Base-by-base conservation (phyloP, 2,888 invertebrate species). In the Hydrotaea diabolus region DNA sequence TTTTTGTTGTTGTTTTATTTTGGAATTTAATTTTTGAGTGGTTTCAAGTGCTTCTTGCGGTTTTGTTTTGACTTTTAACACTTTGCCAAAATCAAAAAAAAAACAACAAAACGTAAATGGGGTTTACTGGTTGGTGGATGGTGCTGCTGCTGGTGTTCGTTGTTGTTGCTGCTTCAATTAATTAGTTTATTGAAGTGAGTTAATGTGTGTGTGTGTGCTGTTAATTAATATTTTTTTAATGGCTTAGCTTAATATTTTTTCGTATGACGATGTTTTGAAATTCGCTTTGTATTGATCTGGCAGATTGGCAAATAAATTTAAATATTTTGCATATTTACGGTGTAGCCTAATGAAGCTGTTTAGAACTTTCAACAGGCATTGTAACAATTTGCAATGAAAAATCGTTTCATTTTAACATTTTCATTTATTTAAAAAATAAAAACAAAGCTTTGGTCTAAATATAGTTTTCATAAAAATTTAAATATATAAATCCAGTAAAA, bases 151-250 rank as follows among this genome's bases (percentile, higher is more conserved):
- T 39, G 43, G 55, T 74, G 36, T 43, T 74, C 17, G 36, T 59
- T 39, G 39, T 11, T 9, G 39, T 13, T 39, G 39, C 9, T 39
- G 31, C 31, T 31, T 31, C 31, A 55, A 59, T 39, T 36, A 23
- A 57, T 74, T 43, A 43, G 55, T 36, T 74, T 21, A 36, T 74
- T 57, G 36, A 26, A 23, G 43, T 2, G 4, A 59, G 11, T 71
- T 36, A 62, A 72, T 71, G 36, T 62, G 72, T 55, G 71, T 72
- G 59, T 72, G 26, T 78, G 43, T 46, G 21, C n/a, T 36, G 23
- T 31, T 66, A 49, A 66, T 55, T 71, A 46, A 23, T 77, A 71
- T 71, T 77, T 77, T n/a, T 77, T 59, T 31, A 26, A n/a, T 59
- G 19, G 21, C n/a, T n/a, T 2, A 8, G 31, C 19, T 31, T 31